These are phyloP conservation scores for Anas platyrhynchos DNA, from an alignment of 2,113 vertebrate genomes.

Conservation along the genomic window DNA sequence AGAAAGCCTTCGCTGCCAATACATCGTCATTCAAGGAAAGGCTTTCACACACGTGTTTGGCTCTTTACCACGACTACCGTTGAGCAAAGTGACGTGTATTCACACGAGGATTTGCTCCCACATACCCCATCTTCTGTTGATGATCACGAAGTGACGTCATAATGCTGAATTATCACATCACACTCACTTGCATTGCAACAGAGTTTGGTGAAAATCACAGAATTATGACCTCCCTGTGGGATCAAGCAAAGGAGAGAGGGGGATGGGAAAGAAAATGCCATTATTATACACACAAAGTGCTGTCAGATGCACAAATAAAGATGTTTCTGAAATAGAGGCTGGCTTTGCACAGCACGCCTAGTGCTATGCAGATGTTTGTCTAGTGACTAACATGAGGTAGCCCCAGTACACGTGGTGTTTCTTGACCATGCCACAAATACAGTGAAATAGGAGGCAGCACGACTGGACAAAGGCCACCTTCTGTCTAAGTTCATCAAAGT, in stretches of 20 bases:
- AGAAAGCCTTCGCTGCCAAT: constrained; percentile 54
- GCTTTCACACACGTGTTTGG: constrained; percentile 20
- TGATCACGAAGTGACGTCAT: constrained; percentile 68
- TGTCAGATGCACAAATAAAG: constrained; percentile 23
- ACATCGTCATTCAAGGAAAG: background rate
- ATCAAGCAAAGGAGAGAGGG: constrained; percentile 72
- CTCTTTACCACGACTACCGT: background rate
- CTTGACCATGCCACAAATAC: background rate
- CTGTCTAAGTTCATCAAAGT: background rate
- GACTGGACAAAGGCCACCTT: background rate
- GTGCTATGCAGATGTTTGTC: background rate
- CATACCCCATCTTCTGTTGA: constrained; percentile 67
- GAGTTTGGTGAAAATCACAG: constrained; percentile 73
- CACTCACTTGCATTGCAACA: constrained; percentile 73
- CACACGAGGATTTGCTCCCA: constrained; percentile 50
- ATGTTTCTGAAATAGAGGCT: background rate
- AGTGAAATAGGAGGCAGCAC: background rate
- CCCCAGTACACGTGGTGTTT: background rate
- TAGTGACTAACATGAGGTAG: background rate
- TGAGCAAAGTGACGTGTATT: background rate
- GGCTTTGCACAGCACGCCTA: background rate
- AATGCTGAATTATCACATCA: constrained; percentile 74
- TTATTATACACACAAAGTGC: constrained; percentile 63
- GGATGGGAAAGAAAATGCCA: constrained; percentile 64
- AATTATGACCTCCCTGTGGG: constrained; percentile 72